Conservation (phyloP, 1,140 invertebrate genomes). For the Drosophila littoralis region DNA sequence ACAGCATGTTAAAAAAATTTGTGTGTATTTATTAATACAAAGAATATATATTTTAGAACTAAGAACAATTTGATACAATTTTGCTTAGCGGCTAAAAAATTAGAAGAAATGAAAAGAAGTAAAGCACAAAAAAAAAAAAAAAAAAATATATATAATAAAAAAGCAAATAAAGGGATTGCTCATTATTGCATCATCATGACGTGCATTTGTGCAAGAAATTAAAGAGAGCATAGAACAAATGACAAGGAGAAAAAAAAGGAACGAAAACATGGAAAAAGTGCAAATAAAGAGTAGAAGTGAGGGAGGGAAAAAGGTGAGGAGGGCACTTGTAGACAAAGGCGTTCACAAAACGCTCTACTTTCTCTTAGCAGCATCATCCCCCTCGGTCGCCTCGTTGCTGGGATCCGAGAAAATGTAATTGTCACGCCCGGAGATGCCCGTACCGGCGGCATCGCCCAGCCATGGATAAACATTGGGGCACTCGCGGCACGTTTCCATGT, state of each 20-base stretch:
- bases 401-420: constrained; percentile 88
- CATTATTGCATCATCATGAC: constrained; percentile 55
- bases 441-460: constrained; percentile 91
- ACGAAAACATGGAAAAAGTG: background rate
- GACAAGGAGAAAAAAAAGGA: background rate
- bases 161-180: constrained; percentile 17
- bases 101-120: constrained; percentile 6
- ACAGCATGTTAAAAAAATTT: constrained; percentile 34
- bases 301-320: background rate
- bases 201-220: constrained; percentile 47
- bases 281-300: background rate
- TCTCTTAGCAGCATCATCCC: constrained; percentile 9
- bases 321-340: background rate
- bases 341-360: constrained; percentile 2
- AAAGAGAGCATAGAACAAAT: constrained; percentile 16
- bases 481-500: constrained; percentile 94
- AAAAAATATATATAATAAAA: constrained; percentile 3
- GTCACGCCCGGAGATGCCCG: constrained; percentile 90
- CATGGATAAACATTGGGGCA: constrained; percentile 90
- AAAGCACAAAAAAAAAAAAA: constrained; percentile 1
- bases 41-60: constrained; percentile 63
- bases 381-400: background rate
- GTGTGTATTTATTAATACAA: constrained; percentile 61
- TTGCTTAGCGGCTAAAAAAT: constrained; percentile 59
- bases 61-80: constrained; percentile 72